Base-by-base conservation (phyloP, 2,888 invertebrate genomes). In the Melipona bicolor region DNA sequence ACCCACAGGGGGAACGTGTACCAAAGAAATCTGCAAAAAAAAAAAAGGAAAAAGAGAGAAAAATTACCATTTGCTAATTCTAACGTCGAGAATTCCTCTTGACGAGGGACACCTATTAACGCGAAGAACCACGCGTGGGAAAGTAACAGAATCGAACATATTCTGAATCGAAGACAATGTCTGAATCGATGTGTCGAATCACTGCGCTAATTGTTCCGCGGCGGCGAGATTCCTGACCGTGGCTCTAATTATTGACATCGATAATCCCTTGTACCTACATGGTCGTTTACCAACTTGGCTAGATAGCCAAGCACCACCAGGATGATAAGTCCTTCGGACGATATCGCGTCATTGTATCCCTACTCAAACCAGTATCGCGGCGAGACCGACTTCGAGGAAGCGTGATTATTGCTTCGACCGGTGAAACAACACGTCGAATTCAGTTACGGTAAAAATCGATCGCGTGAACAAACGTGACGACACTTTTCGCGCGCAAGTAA, bases 181-280 rank as follows among this genome's bases (percentile, higher is more conserved):
- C 43, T 43, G 43, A 43, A 43, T 43, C 19, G 21, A 27, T 3
- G 32, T 3, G 32, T 19, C n/a, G 56, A 61, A 36, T 24, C 19
- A 19, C 32, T 19, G 15, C 19, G 27, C 19, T 76, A 76, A 69
- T 65, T 54, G 52, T 11, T 74, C 36, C 32, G 21, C 24, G 19
- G 52, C n/a, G 32, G n/a, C 24, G 52, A 24, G 52, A 19, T 50
- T 50, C n/a, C 49, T 54, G 69, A 11, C 17, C 21, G 56, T 49
- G 49, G 27, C 36, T 6, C 50, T 62, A 77, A 75, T 83, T 83
- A 83, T 76, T 54, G 82, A 52, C 81, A 68, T 67, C 67, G 71
- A 27, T 80, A 82, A 80, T 70, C 80, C 74, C 13, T 21, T 62
- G 59, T 72, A 74, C 54, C 73, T 50, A 61, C 67, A 43, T 24